Conservation (phyloP, 2,113 vertebrate species). For the Callopanchax toddi region DNA sequence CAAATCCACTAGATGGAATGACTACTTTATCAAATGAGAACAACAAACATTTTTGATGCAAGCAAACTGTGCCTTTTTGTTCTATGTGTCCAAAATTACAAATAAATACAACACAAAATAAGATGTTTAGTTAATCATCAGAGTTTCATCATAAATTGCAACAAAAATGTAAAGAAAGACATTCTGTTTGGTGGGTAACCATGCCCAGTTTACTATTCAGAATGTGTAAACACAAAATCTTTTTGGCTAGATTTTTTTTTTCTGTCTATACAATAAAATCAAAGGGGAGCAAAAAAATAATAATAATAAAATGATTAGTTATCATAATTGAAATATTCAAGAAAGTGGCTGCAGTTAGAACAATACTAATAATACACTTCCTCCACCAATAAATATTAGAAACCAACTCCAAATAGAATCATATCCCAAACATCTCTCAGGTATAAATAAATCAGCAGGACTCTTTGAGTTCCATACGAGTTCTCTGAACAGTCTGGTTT, state of each 20-base stretch:
- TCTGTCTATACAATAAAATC: conserved; percentile 21
- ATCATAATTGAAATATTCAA: conserved; percentile 25
- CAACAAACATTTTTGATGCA: too few species aligned
- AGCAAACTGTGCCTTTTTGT: background rate
- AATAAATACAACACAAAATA: conserved; percentile 30
- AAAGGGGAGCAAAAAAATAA: conserved; percentile 20
- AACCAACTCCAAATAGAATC: conserved; percentile 38
- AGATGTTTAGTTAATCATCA: conserved; percentile 39
- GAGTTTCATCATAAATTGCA: conserved; percentile 73
- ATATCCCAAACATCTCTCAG: conserved; percentile 40
- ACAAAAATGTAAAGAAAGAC: conserved; percentile 72
- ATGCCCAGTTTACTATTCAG: conserved; percentile 53
- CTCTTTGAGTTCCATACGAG: conserved; percentile 34
- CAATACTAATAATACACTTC: conserved; percentile 33
- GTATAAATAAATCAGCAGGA: conserved; percentile 57
- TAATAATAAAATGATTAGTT: background rate
- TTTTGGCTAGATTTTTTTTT: conserved; percentile 35
- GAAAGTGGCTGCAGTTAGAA: conserved; percentile 20
- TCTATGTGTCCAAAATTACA: background rate
- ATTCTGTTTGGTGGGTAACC: conserved; percentile 54
- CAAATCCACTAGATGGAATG: conserved; percentile 2
- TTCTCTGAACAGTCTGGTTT: conserved; percentile 28
- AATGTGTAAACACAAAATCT: conserved; percentile 52
- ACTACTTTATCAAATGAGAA: background rate
- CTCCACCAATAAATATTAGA: conserved; percentile 49